Conservation (phyloP, 2,797 vertebrate genomes). For the Helicolenus hilgendorfi region DNA sequence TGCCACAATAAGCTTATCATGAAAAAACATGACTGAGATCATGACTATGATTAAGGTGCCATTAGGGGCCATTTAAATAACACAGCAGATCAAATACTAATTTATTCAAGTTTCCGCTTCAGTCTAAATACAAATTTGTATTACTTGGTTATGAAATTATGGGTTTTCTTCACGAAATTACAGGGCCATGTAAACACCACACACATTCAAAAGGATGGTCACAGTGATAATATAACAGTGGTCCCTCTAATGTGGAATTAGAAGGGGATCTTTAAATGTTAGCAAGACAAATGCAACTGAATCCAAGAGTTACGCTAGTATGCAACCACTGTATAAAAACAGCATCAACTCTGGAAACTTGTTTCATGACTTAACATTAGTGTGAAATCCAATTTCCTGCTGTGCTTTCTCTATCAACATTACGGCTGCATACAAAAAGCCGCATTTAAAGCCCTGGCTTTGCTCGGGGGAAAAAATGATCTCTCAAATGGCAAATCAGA, state of each 20-base stretch:
- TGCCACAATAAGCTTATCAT: background rate
- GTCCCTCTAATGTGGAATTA: background rate
- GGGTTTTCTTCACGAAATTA: background rate
- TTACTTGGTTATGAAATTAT: slow-evolving; percentile 3
- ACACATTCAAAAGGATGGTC: background rate
- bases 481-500: slow-evolving; percentile 25
- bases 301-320: background rate
- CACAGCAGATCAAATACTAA: background rate
- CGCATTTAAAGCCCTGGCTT: slow-evolving; percentile 25
- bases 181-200: slow-evolving; percentile 2
- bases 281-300: slow-evolving; percentile 11
- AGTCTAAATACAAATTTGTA: background rate
- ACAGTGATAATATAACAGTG: background rate
- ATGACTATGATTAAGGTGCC: background rate
- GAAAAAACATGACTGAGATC: background rate
- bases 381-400: slow-evolving; percentile 44
- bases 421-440: background rate
- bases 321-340: slow-evolving; percentile 9
- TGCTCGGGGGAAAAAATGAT: background rate
- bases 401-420: slow-evolving; percentile 18
- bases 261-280: background rate
- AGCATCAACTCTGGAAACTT: slow-evolving; percentile 19
- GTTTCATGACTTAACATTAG: slow-evolving; percentile 24
- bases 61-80: background rate
- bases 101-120: background rate